These are phyloP conservation scores for Hyaena hyaena DNA, from an alignment of 2,113 vertebrate genomes.

Conservation along the genomic window DNA sequence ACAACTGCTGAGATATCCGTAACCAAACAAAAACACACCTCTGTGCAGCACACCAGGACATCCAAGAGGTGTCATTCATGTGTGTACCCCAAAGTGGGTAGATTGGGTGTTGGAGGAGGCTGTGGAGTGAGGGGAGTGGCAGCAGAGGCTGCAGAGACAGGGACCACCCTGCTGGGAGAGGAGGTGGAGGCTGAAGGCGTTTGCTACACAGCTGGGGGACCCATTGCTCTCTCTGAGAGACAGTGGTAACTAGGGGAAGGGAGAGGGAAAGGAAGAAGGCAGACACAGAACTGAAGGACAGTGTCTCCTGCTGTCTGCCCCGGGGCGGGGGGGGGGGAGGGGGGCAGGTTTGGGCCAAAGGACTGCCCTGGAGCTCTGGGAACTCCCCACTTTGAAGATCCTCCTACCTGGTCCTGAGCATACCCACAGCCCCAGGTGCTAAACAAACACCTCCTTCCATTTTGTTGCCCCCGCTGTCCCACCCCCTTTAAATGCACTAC, in stretches of 20 bases:
- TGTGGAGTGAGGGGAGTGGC: background rate
- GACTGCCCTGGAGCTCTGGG: background rate
- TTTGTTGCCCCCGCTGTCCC: background rate
- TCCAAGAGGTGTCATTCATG: background rate
- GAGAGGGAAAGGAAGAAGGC: background rate
- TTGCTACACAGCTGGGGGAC: background rate
- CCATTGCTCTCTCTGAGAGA: background rate
- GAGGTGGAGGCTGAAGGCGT: background rate
- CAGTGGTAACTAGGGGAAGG: background rate
- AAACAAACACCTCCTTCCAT: background rate
- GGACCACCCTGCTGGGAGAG: background rate
- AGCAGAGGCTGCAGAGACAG: background rate
- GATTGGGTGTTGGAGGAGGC: background rate
- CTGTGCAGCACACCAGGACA: background rate
- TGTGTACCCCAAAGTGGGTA: background rate
- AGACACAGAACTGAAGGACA: background rate
- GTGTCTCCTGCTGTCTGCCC: background rate
- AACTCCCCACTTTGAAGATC: background rate
- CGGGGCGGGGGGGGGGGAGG: too few relatives aligned
- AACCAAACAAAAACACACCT: background rate
- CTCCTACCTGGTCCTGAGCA: background rate
- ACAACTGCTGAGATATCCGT: background rate
- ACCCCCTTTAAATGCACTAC: background rate
- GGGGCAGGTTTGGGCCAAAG: background rate
- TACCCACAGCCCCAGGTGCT: background rate